Evolutionary conservation across 1,140 invertebrate species (phyloP).

Genomic region (Drosophila mojavensis): DNA sequence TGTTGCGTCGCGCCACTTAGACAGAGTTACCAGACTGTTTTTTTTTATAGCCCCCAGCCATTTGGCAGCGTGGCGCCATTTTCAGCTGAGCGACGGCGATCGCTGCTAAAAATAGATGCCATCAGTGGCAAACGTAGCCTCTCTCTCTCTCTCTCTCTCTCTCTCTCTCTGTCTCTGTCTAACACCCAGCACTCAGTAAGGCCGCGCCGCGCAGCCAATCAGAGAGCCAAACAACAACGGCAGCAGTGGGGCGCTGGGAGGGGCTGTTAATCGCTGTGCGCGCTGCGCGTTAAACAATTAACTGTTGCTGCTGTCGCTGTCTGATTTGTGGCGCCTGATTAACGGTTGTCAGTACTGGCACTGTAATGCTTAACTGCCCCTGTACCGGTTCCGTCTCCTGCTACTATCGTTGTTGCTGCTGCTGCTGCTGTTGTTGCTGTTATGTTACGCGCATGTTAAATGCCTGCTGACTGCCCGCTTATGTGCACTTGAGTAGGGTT

Average conservation of each 20-base stretch:
- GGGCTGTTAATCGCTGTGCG: slow-evolving; percentile 30
- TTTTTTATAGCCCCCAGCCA: background rate
- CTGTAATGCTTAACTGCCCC: slow-evolving; percentile 40
- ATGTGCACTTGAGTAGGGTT: slow-evolving; percentile 66
- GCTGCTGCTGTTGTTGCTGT: background rate
- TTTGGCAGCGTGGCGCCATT: slow-evolving; percentile 37
- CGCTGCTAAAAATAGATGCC: slow-evolving; percentile 40
- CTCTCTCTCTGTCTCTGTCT: background rate
- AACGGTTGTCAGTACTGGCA: slow-evolving; percentile 61
- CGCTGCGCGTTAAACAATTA: slow-evolving; percentile 41
- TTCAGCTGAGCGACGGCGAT: slow-evolving; percentile 22
- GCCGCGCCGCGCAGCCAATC: slow-evolving; percentile 22
- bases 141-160: background rate
- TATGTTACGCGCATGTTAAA: slow-evolving; percentile 41
- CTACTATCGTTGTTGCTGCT: slow-evolving; percentile 1
- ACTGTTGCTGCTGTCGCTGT: slow-evolving; percentile 14
- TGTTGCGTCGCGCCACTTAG: slow-evolving; percentile 38
- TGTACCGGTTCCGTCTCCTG: slow-evolving; percentile 18
- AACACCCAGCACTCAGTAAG: background rate
- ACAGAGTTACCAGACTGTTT: slow-evolving; percentile 42
- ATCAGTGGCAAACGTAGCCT: slow-evolving; percentile 5
- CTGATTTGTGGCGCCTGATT: slow-evolving; percentile 74
- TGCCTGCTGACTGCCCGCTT: slow-evolving; percentile 30
- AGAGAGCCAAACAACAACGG: background rate
- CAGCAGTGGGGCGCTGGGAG: background rate